A percentile compares a stretch with the other conserved stretches of the same genome.
Conservation (phyloP, 2,888 invertebrate species). For the Acronicta aceris region DNA sequence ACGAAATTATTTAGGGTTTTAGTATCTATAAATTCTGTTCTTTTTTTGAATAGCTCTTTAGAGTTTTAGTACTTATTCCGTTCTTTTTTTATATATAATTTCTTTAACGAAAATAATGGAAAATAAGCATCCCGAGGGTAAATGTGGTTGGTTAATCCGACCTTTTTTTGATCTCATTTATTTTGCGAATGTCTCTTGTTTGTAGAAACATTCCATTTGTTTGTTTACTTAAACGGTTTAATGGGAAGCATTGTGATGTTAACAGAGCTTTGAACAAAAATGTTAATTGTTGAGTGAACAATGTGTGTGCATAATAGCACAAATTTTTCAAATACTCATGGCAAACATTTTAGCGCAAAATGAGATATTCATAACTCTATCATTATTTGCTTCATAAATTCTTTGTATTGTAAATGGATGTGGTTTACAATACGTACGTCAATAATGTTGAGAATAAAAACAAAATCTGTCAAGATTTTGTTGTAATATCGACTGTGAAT, state of each 20-base stretch:
- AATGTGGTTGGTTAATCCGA: conserved; percentile 33
- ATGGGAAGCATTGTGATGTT: conserved; percentile 20
- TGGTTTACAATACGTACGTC: conserved; percentile 4
- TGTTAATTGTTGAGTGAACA: conserved; percentile 27
- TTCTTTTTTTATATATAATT: conserved; percentile 37
- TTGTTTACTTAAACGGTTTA: conserved; percentile 38
- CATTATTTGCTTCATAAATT: too few species aligned
- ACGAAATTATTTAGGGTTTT: conserved; percentile 29
- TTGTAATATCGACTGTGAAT: conserved; percentile 16
- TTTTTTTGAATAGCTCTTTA: conserved; percentile 27
- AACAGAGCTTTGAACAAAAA: conserved; percentile 23
- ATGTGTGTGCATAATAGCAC: conserved; percentile 15
- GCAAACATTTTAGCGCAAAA: conserved; percentile 12
- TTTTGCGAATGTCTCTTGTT: conserved; percentile 38
- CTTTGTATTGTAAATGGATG: not conserved
- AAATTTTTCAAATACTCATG: conserved; percentile 20
- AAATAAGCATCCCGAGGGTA: conserved; percentile 27
- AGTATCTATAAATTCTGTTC: conserved; percentile 9
- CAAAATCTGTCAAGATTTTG: conserved; percentile 11
- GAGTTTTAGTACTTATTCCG: conserved; percentile 17
- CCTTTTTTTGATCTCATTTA: conserved; percentile 47
- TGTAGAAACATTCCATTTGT: conserved; percentile 33
- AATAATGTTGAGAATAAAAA: conserved; percentile 9
- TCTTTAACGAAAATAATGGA: conserved; percentile 17
- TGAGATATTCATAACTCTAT: not conserved